phyloP scores from a whole-genome alignment of 2,797 vertebrate species.

The Eleutherodactylus coqui region DNA sequence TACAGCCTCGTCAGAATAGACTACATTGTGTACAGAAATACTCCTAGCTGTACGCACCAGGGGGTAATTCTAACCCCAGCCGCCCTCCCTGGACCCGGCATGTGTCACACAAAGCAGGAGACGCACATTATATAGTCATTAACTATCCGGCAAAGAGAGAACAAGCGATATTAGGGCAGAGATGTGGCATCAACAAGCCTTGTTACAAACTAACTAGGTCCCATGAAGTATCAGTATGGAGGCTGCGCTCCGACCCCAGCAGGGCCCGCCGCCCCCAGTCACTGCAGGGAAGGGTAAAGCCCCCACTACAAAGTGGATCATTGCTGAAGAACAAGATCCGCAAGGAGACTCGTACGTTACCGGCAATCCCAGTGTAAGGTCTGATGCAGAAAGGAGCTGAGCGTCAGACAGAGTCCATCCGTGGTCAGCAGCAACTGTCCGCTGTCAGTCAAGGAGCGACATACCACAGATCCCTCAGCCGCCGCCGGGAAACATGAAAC shows the following conservation, averaged over 20 bases:
- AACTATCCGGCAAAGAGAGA: neutral
- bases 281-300: neutral
- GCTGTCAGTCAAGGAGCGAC: constrained; percentile 53
- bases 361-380: neutral
- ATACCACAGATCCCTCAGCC: constrained; percentile 56
- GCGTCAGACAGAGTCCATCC: constrained; percentile 2
- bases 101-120: neutral
- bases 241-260: no score
- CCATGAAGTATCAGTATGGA: no score
- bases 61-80: neutral
- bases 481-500: neutral
- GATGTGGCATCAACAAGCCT: neutral
- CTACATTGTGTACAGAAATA: neutral
- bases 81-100: neutral
- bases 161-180: neutral
- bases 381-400: constrained; percentile 10
- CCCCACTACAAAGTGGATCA: neutral
- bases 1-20: neutral
- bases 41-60: neutral
- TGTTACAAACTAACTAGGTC: no score
- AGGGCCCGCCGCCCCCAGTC: no score
- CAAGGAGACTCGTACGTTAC: constrained; percentile 16
- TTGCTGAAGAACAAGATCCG: neutral
- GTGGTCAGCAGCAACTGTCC: constrained; percentile 48
- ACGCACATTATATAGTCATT: neutral